Base-by-base conservation (phyloP, 2,113 vertebrate genomes). In the Ancistrus triradiatus region DNA sequence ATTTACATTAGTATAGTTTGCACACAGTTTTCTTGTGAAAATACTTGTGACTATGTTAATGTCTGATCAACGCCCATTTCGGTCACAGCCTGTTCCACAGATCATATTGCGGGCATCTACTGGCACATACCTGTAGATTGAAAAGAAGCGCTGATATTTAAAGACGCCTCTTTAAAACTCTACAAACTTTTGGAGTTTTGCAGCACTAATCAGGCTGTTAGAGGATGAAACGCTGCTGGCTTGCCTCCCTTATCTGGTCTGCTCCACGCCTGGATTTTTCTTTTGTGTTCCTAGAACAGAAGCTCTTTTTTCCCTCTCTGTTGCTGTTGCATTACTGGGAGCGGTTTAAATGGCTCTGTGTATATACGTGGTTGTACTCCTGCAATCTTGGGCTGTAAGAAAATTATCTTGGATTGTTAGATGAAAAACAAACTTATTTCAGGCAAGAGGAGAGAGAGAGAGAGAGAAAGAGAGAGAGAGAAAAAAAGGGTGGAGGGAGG, bases 291-390 rank as follows among this genome's bases (percentile, higher is more conserved):
- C 35, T 2, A 13, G 35, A 8, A 37, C 38, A 14, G 21, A n/a
- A n/a, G n/a, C n/a, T n/a, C n/a, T n/a, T n/a, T n/a, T n/a, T n/a
- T n/a, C n/a, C n/a, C n/a, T n/a, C n/a, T n/a, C n/a, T n/a, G n/a
- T n/a, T 46, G 55, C 35, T 24, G 33, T 57, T 61, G 66, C 47
- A 63, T 71, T 53, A 68, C 42, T 66, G 57, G 57, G 58, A 73
- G 19, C 15, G 24, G 15, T 50, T 44, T 6, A 28, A 44, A 62
- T 66, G 43, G 40, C 38, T 63, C 25, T 46, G 22, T 59, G 11
- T 55, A 31, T 33, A 1, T 57, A 43, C 37, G 64, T 66, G 49
- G 3, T 9, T 52, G 37, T 38, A 44, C 48, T 60, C 47, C 11
- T 31, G 25, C 33, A 58, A 40, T 44, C 52, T 38, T 25, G 66